Percentiles rank a stretch among this genome's conserved stretches.
Conservation (phyloP, 1,140 invertebrate genomes). For the Diprion similis region DNA sequence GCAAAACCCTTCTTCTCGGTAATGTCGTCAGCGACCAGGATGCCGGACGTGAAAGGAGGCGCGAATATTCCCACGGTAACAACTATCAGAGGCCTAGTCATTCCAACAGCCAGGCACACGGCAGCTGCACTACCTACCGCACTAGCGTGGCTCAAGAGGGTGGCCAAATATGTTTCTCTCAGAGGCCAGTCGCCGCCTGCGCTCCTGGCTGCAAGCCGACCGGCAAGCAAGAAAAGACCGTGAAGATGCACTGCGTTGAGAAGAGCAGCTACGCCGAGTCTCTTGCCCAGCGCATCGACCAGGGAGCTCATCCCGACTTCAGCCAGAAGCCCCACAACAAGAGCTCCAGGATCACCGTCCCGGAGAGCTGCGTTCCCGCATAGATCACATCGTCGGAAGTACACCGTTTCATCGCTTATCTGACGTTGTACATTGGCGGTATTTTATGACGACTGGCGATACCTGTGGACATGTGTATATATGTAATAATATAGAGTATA, state of each 20-base stretch:
- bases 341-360: conserved; percentile 31
- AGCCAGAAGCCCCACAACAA: conserved; percentile 41
- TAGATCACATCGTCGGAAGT: not conserved
- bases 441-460: not conserved
- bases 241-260: conserved; percentile 62
- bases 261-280: conserved; percentile 52
- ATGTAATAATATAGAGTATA: too few relatives aligned
- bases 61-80: not conserved
- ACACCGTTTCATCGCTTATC: not conserved
- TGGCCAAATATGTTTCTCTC: conserved; percentile 65
- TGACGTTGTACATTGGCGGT: too few relatives aligned
- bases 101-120: not conserved
- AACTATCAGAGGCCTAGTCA: not conserved
- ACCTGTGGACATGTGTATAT: not conserved
- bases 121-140: conserved; percentile 45
- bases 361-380: conserved; percentile 32
- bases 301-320: conserved; percentile 67
- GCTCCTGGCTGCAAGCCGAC: conserved; percentile 47
- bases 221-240: conserved; percentile 44
- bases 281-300: conserved; percentile 26
- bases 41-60: conserved; percentile 28
- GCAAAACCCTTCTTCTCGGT: conserved; percentile 43
- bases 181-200: conserved; percentile 60
- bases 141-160: conserved; percentile 61
- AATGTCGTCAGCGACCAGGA: conserved; percentile 60